These are phyloP conservation scores for Scytalopus superciliaris DNA, from an alignment of 2,113 vertebrate species.

Conservation along the genomic window DNA sequence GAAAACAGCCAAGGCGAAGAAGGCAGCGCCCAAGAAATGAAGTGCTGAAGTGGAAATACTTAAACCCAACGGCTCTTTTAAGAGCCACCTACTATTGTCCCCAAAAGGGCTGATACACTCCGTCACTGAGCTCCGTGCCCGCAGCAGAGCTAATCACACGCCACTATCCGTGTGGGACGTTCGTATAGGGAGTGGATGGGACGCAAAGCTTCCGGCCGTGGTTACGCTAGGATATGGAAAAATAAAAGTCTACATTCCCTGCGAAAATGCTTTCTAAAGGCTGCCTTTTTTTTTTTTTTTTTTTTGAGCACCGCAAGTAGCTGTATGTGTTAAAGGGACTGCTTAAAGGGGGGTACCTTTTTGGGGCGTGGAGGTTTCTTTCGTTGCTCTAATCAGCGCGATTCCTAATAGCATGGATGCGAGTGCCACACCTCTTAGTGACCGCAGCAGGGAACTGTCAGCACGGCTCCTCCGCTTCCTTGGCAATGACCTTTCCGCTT, in stretches of 20 bases:
- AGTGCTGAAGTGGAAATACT: conserved; percentile 44
- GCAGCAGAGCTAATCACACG: neutral
- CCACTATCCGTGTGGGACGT: neutral
- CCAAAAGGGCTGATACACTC: conserved; percentile 33
- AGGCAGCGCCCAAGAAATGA: conserved; percentile 47
- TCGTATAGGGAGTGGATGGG: neutral
- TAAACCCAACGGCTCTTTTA: conserved; percentile 77
- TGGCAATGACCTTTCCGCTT: neutral
- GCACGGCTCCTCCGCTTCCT: neutral
- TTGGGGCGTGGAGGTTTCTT: neutral
- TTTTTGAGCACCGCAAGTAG: neutral
- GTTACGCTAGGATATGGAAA: neutral
- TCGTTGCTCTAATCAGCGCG: neutral
- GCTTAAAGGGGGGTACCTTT: neutral
- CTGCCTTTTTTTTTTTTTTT: neutral
- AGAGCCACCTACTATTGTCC: conserved; percentile 65
- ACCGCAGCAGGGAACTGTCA: neutral
- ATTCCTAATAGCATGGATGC: neutral
- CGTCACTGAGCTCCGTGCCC: neutral
- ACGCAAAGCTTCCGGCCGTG: neutral
- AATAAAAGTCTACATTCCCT: conserved; percentile 32
- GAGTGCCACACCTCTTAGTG: neutral
- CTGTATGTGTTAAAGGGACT: neutral
- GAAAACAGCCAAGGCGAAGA: conserved; percentile 43
- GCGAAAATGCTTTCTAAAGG: neutral